phyloP scores from a whole-genome alignment of 64 coral and sea anemone genomes.

The Montipora efflorescens region DNA sequence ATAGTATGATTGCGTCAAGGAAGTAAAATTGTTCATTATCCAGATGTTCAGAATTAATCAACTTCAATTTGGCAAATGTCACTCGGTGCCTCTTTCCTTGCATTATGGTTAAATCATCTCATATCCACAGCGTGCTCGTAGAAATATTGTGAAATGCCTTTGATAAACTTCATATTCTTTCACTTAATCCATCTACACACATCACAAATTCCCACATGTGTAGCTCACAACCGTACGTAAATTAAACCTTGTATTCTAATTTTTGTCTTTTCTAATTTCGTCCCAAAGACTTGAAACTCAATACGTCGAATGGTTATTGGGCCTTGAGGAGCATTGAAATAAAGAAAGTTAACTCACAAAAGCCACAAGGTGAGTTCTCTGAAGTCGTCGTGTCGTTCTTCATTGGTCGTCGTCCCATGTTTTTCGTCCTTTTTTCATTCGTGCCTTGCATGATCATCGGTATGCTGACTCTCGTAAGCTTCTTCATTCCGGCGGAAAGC shows the following conservation, averaged over 20 bases:
- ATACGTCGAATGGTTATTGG: conserved; percentile 23
- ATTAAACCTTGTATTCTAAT: background rate
- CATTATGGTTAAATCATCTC: too few relatives aligned
- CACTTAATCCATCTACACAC: too few relatives aligned
- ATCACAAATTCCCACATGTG: too few relatives aligned
- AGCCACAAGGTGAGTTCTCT: background rate
- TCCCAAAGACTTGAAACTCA: conserved; percentile 5
- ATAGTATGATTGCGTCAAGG: too few relatives aligned
- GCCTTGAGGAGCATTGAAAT: background rate
- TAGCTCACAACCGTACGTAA: background rate
- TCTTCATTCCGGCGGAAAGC: conserved; percentile 63
- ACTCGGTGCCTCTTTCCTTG: too few relatives aligned
- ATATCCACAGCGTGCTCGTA: too few relatives aligned
- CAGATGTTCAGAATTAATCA: too few relatives aligned
- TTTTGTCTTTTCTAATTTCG: too few relatives aligned
- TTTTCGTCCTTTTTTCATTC: conserved; percentile 55
- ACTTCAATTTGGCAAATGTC: too few relatives aligned
- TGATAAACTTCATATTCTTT: too few relatives aligned
- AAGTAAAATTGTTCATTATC: too few relatives aligned
- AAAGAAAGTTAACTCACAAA: background rate
- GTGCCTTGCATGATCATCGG: conserved; percentile 55
- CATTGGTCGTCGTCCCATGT: conserved; percentile 55
- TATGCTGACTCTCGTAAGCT: conserved; percentile 55
- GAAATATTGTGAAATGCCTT: too few relatives aligned
- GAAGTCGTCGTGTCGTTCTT: background rate